Evolutionary conservation across 2,888 invertebrate genomes (phyloP), one percentile per base, ranked within the genome.

Genomic region (Ichneumoninae sp.): DNA sequence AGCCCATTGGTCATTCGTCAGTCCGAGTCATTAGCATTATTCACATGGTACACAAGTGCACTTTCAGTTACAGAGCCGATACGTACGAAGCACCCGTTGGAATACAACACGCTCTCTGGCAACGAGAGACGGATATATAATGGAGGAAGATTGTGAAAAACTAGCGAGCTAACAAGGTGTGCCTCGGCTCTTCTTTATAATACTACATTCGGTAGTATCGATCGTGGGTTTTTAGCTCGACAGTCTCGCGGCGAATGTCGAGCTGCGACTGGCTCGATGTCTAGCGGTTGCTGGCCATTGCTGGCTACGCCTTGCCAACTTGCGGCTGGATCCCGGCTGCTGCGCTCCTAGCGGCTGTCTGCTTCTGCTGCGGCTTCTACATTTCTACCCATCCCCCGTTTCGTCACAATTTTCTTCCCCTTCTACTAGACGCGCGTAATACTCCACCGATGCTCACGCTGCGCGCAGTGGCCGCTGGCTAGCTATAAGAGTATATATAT

Each of bases 221-320:
- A 83, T 82, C 77, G 52, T 74, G 63, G 74, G 71, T 40, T 74
- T 81, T 47, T 68, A 71, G 71, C 85, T 82, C 86, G 86, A 86
- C 87, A 81, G 73, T 83, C 73, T 76, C 86, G 80, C 86, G 86
- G 83, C 87, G 84, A 85, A 86, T 84, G 87, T 86, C 87, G 87
- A 87, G 87, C 86, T 84, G 81, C 87, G 86, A 87, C 87, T 87
- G 87, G 82, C 82, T 68, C 71, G 63, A 74, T 78, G 73, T 66
- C 71, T 80, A 78, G 82, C 82, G 78, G 77, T 79, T 74, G 83
- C 82, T 80, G 82, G 81, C 83, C 63, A 63, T 83, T 83, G 73
- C 85, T 87, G 83, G 85, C 85, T 84, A 85, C 85, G 80, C 86
- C 83, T 84, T 77, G 83, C 86, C 76, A 83, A 76, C 82, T 83